These are phyloP conservation scores for Emys orbicularis DNA, from an alignment of 2,797 vertebrate species.

Conservation along the genomic window DNA sequence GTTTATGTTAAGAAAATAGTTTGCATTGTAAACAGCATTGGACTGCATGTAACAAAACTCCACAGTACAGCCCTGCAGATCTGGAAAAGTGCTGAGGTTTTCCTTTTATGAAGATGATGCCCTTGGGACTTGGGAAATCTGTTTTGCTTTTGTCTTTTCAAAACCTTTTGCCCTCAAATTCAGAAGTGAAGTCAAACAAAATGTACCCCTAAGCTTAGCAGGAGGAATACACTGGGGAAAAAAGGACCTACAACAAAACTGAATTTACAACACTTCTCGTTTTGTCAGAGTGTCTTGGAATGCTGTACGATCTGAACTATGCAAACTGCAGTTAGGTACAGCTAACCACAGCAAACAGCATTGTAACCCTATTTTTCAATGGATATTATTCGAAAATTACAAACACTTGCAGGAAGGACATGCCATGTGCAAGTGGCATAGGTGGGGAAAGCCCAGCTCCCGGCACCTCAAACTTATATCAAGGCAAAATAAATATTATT, in stretches of 20 bases:
- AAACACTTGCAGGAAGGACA: not conserved
- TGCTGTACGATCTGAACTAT: not conserved
- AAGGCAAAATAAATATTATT: not conserved
- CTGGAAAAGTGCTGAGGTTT: not conserved
- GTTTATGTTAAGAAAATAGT: conserved; percentile 54
- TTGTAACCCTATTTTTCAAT: not conserved
- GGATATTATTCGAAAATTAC: not conserved
- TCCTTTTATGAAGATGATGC: conserved; percentile 11
- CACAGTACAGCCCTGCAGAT: not conserved
- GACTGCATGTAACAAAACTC: conserved; percentile 53
- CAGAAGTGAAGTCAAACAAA: conserved; percentile 62
- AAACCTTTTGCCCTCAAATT: conserved; percentile 41
- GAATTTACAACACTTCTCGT: not conserved
- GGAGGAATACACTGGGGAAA: not conserved
- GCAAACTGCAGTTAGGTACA: not conserved
- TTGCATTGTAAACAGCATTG: conserved; percentile 53
- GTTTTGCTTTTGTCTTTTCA: conserved; percentile 62
- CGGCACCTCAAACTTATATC: not conserved
- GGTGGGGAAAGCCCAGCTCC: not conserved
- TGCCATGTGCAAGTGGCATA: not conserved
- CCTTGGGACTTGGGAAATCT: conserved; percentile 5
- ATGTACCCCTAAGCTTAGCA: conserved; percentile 33
- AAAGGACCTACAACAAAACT: not conserved
- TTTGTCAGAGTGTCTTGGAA: not conserved
- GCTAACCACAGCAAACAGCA: not conserved